phyloP scores from a whole-genome alignment of 1,140 invertebrate species.

The Philotrypesis tridentata region DNA sequence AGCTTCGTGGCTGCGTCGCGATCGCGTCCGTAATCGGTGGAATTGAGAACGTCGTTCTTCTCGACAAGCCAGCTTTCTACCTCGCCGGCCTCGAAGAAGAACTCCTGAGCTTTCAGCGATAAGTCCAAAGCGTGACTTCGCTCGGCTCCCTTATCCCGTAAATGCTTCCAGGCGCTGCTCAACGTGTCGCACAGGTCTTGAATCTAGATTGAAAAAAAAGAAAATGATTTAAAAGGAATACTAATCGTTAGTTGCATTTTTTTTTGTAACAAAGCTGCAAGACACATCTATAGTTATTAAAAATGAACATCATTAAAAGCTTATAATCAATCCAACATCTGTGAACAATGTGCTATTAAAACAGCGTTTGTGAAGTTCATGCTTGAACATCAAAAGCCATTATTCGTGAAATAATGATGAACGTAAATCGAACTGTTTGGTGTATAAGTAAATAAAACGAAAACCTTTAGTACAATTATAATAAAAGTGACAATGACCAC shows the following conservation, averaged over 20 bases:
- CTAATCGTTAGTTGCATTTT: neutral
- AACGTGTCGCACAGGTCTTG: conserved; percentile 79
- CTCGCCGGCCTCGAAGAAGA: conserved; percentile 91
- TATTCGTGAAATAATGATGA: neutral
- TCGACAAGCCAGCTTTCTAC: conserved; percentile 95
- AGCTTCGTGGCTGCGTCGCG: conserved; percentile 92
- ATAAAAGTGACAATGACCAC: neutral
- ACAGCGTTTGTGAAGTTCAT: conserved; percentile 27
- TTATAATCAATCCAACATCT: conserved; percentile 9
- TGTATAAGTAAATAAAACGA: conserved; percentile 17
- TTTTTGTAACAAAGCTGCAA: conserved; percentile 13
- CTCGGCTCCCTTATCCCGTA: conserved; percentile 81
- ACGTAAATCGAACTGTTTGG: neutral
- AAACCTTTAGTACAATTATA: neutral
- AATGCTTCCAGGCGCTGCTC: conserved; percentile 80
- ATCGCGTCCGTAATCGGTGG: conserved; percentile 90
- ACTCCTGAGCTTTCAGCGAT: conserved; percentile 91
- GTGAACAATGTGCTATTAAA: neutral
- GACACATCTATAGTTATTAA: conserved; percentile 14
- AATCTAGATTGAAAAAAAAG: conserved; percentile 70
- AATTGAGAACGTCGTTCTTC: conserved; percentile 86
- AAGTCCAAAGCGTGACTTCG: conserved; percentile 87
- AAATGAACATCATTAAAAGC: neutral
- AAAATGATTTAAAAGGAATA: neutral
- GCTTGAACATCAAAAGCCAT: conserved; percentile 30